Evolutionary conservation across 2,113 vertebrate genomes (phyloP), one percentile per base, ranked within the genome.

Genomic region (Platanista minor): DNA sequence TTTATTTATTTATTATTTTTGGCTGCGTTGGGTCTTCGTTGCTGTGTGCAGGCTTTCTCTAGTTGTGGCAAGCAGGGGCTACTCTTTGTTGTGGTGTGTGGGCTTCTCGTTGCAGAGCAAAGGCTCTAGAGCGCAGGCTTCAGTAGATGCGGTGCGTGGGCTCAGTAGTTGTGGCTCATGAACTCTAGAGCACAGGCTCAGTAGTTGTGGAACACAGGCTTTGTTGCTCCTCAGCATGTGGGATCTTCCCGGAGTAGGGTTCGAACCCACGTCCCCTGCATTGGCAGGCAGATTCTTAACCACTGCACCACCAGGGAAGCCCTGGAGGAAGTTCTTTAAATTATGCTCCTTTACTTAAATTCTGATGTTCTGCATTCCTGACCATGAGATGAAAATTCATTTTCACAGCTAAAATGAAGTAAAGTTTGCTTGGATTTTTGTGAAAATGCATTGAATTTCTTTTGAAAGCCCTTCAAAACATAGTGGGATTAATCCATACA

Each of bases 401-500:
- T 81, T 88, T 93, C 39, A 96, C 27, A 88, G 14, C 21, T 90
- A 78, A 93, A 83, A 72, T 87, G 52, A 87, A 71, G 52, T 43
- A 84, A 92, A 93, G 43, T 61, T 85, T 96, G 33, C 66, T 74
- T 61, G 31, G 39, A 77, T 25, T 62, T 80, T 89, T 72, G 25
- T 71, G 80, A 67, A 7, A 23, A n/a, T 54, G 20, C 69, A 18
- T 67, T 96, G 75, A 82, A 46, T 85, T 81, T 95, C 54, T 88
- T 49, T 6, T 90, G 27, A 67, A 87, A 74, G 8, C 12, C 36
- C 52, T 39, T 95, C 41, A 57, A 75, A 82, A 57, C 18, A 39
- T 69, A 66, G 29, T 71, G 29, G 21, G 87, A 10, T 86, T 43
- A 2, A 41, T 83, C 39, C 29, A n/a, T 74, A 61, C 49, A 8